phyloP scores from a whole-genome alignment of 2,113 vertebrate species.

The Recurvirostra avosetta region DNA sequence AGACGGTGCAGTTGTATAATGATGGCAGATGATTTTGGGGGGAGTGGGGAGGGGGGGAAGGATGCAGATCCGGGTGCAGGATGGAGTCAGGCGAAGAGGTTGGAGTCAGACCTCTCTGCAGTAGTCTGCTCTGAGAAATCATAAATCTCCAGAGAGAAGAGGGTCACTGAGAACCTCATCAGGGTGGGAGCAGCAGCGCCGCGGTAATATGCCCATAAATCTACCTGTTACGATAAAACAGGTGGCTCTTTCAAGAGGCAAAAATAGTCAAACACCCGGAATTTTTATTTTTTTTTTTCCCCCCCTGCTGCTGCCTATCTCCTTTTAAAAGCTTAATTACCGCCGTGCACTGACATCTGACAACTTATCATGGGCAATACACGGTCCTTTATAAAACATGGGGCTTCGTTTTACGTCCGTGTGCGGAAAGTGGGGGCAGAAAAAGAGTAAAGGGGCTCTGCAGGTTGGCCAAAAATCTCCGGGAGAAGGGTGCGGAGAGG shows the following conservation, averaged over 20 bases:
- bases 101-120: not conserved
- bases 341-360: not conserved
- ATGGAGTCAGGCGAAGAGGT: not conserved
- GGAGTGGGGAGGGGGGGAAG: too few relatives aligned
- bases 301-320: not conserved
- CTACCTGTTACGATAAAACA: conserved; percentile 22
- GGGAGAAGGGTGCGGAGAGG: not conserved
- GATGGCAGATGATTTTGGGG: not conserved
- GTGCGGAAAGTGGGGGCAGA: not conserved
- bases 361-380: not conserved
- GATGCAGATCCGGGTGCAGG: not conserved
- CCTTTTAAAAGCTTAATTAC: conserved; percentile 25
- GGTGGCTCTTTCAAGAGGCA: conserved; percentile 46
- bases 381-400: rapidly evolving
- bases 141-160: conserved; percentile 24
- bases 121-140: not conserved
- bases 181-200: conserved; percentile 44
- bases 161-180: conserved; percentile 56
- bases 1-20: not conserved
- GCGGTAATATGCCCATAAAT: conserved; percentile 46
- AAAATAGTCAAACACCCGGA: not conserved
- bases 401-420: not conserved
- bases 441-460: not conserved
- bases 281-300: not conserved
- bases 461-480: rapidly evolving